Conservation (phyloP, 2,797 vertebrate genomes). For the Kryptopterus vitreolus region DNA sequence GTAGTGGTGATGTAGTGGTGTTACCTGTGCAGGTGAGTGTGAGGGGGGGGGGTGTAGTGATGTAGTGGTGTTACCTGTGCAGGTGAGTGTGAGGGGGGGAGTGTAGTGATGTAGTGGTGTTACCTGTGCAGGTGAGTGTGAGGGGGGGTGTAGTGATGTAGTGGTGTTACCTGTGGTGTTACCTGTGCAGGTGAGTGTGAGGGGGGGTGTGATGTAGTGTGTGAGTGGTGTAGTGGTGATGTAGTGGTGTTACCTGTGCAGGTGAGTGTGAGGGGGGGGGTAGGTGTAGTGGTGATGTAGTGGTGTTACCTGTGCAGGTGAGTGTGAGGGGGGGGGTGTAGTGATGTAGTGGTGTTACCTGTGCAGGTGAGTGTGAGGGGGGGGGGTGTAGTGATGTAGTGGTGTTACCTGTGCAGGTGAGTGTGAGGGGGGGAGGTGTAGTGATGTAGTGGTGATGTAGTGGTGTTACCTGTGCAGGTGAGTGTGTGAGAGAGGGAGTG, state of each 20-base stretch:
- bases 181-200: no score
- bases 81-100: not conserved
- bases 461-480: not conserved
- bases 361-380: constrained; percentile 62
- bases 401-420: not conserved
- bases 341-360: constrained; percentile 74
- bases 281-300: no score
- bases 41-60: no score
- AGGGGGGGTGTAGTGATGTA: no score
- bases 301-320: constrained; percentile 74
- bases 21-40: not conserved
- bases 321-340: constrained; percentile 78
- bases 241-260: not conserved
- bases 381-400: no score
- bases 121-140: no score
- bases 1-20: no score
- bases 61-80: not conserved
- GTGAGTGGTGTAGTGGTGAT: no score
- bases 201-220: no score
- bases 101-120: not conserved
- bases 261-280: not conserved
- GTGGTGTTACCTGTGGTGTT: no score
- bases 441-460: not conserved
- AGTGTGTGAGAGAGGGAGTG: not conserved
- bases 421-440: not conserved